phyloP scores from a whole-genome alignment of 1,140 invertebrate species.

The Macrostomum lignano region DNA sequence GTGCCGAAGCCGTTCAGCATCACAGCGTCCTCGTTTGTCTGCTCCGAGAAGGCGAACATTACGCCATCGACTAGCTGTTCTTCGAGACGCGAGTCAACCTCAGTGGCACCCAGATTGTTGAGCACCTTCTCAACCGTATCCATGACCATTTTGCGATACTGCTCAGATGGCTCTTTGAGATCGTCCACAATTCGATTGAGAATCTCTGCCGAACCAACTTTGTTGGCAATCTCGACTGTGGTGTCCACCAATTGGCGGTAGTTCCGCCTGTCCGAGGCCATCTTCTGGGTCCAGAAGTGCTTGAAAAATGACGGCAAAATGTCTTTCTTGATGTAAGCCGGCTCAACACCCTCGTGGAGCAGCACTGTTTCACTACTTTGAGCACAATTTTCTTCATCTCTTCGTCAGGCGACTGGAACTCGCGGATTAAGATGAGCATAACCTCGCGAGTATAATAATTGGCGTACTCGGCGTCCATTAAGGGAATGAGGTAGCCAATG shows the following conservation, averaged over 20 bases:
- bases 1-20: constrained; percentile 98
- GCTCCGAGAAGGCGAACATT: constrained; percentile 94
- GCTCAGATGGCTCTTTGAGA: constrained; percentile 95
- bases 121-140: constrained; percentile 97
- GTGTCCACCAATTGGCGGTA: constrained; percentile 83
- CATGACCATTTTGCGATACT: constrained; percentile 99
- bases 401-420: constrained; percentile 97
- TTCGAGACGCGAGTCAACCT: constrained; percentile 82
- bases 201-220: constrained; percentile 80
- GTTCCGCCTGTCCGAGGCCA: constrained; percentile 87
- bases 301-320: constrained; percentile 96
- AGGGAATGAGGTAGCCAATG: constrained; percentile 88
- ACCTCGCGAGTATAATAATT: constrained; percentile 98
- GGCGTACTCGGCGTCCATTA: constrained; percentile 98
- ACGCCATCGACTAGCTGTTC: constrained; percentile 98
- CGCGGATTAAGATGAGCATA: constrained; percentile 92
- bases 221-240: constrained; percentile 96
- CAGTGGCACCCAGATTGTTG: constrained; percentile 76
- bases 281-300: constrained; percentile 98
- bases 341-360: constrained; percentile 97
- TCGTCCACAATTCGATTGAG: constrained; percentile 93
- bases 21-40: constrained; percentile 96
- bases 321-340: constrained; percentile 94
- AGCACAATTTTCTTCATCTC: constrained; percentile 99
- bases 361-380: constrained; percentile 99